Evolutionary conservation across 2,113 vertebrate genomes (phyloP), one percentile per base, ranked within the genome.

Genomic region (Alosa alosa): DNA sequence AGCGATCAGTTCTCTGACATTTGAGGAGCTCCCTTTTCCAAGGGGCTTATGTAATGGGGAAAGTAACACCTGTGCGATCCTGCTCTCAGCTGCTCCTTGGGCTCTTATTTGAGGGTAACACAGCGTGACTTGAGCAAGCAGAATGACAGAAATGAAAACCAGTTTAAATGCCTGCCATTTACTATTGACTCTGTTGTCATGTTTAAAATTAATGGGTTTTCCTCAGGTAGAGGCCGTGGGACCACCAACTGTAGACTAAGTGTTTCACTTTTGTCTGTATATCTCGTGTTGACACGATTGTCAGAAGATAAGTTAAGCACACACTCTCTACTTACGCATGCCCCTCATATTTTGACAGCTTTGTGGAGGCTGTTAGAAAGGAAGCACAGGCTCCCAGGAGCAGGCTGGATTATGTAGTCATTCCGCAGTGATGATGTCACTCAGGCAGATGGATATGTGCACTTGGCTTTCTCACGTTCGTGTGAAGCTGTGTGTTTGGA

Each of bases 1-100:
- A 60, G 55, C 55, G 4, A 60, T 60, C 55, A 22, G 55, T 60
- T 60, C 55, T 20, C 55, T 6, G 55, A 20, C 55, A 81, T 90
- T 84, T 86, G 89, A 88, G 84, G 87, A 90, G 86, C 86, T 85
- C 84, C 86, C 88, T 90, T 92, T 91, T 89, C 81, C 85, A 88
- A 88, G 47, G 86, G 88, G 72, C 25, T 84, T n/a, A 2, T 86
- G 88, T 88, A 83, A 86, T 52, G 50, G 84, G 52, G 6, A 46
- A 84, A 87, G 81, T 83, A 82, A 81, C 52, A 68, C 60, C 84
- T 86, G 55, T 81, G 44, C 50, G 57, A 36, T 20, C 55, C 49
- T 86, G n/a, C 86, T 41, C 88, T 87, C 84, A 86, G 83, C 88
- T 90, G 87, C 89, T 91, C 83, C 46, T 22, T 57, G 8, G 4